Percentiles rank a stretch among this genome's conserved stretches.
These are phyloP conservation scores for Marmota flaviventris DNA, from an alignment of 2,113 vertebrate genomes.

Conservation along the genomic window DNA sequence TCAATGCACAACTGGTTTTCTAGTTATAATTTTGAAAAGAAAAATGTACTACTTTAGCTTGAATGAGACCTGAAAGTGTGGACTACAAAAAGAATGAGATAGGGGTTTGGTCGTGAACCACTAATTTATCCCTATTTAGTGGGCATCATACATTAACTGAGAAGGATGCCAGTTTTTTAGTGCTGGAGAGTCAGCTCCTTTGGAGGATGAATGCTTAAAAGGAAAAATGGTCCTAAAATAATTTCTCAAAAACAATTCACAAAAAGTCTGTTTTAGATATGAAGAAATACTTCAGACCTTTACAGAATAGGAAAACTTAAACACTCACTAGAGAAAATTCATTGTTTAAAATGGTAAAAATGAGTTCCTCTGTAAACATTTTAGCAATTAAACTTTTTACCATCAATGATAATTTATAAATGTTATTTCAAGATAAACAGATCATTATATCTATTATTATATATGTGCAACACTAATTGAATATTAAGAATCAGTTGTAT, in stretches of 20 bases:
- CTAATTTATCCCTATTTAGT: background rate
- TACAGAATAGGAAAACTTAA: slow-evolving; percentile 59
- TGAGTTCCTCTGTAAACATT: background rate
- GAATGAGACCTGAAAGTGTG: background rate
- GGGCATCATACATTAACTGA: background rate
- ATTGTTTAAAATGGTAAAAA: slow-evolving; percentile 50
- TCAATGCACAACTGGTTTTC: background rate
- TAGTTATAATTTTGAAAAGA: background rate
- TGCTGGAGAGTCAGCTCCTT: background rate
- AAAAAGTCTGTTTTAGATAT: background rate
- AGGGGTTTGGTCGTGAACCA: background rate
- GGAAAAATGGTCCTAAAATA: background rate
- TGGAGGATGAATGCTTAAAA: background rate
- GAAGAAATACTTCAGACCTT: background rate
- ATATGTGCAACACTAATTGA: slow-evolving; percentile 17
- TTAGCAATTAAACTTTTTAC: slow-evolving; percentile 11
- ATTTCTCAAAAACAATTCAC: slow-evolving; percentile 15
- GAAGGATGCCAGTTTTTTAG: slow-evolving; percentile 13
- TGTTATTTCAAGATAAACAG: slow-evolving; percentile 29
- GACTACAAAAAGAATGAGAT: background rate
- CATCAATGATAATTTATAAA: slow-evolving; percentile 42
- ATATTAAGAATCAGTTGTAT: slow-evolving; percentile 10
- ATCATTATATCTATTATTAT: slow-evolving; percentile 19
- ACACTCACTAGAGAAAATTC: background rate
- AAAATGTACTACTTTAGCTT: background rate